Evolutionary conservation across 2,888 invertebrate species (phyloP), one percentile per base, ranked within the genome.

Genomic region (Coleophora flavipennella): DNA sequence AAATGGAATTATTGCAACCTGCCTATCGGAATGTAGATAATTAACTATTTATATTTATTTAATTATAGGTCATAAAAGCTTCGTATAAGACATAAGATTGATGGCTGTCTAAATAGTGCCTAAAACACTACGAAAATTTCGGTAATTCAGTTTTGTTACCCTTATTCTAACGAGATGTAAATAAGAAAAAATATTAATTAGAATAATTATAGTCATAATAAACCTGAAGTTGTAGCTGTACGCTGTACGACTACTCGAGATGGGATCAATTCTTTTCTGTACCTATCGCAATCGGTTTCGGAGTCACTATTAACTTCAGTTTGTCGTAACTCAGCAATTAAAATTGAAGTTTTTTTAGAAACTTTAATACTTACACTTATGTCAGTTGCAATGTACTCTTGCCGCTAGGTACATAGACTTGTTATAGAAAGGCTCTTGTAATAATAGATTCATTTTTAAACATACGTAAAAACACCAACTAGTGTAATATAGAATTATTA

Each of bases 71-170:
- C 20, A 4, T 66, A 62, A n/a, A 81, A 73, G 83, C 81, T 81
- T 84, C 72, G 73, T 77, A 70, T 80, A 80, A 81, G 73, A 76
- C 50, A 74, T 81, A 83, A 83, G 77, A 84, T 83, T 84, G 81
- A 84, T 84, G 84, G 84, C 84, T 84, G 84, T 84, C 79, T 83
- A 79, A 80, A 83, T 81, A 84, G 84, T 84, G 83, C 84, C 84
- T 84, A 84, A 81, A 79, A 80, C 80, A 81, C 79, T 83, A 81
- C 78, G 79, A 81, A 69, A 79, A 74, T 78, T 81, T 83, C 80
- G 79, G 77, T 77, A 76, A 74, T 74, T 80, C 76, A 67, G 78
- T 78, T 83, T 81, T 79, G 76, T 70, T 78, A 75, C 66, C 69
- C 68, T 73, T 67, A 61, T 66, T 65, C 3, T 20, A 20, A 71